These are phyloP conservation scores for Tapirus indicus DNA, from an alignment of 2,797 vertebrate species.

Conservation along the genomic window DNA sequence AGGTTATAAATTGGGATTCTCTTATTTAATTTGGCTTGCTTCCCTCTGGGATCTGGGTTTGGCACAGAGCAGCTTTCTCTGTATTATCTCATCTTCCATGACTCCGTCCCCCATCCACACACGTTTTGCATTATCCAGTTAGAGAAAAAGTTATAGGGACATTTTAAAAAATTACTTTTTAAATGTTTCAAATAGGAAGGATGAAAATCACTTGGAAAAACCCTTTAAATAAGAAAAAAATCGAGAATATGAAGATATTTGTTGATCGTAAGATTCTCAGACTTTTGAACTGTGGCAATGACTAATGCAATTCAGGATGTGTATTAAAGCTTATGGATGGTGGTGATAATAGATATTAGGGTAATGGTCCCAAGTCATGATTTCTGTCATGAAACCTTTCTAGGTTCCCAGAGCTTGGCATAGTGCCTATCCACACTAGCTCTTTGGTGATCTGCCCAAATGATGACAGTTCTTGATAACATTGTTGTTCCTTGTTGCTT, in stretches of 20 bases:
- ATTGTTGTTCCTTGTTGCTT: neutral
- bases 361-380: neutral
- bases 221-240: neutral
- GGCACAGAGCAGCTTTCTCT: neutral
- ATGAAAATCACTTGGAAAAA: neutral
- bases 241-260: neutral
- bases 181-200: neutral
- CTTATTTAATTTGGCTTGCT: neutral
- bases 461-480: neutral
- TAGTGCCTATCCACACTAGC: neutral
- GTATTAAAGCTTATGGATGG: neutral
- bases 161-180: neutral
- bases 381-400: neutral
- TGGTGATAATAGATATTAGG: neutral
- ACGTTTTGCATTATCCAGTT: neutral
- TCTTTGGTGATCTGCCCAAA: neutral
- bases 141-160: neutral
- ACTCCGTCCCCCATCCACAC: rapidly evolving
- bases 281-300: conserved; percentile 16
- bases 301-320: neutral
- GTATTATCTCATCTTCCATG: neutral
- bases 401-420: neutral
- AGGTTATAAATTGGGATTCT: neutral
- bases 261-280: neutral
- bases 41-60: neutral